These are phyloP conservation scores for Ursus arctos DNA, from an alignment of 2,113 vertebrate species.

Conservation along the genomic window DNA sequence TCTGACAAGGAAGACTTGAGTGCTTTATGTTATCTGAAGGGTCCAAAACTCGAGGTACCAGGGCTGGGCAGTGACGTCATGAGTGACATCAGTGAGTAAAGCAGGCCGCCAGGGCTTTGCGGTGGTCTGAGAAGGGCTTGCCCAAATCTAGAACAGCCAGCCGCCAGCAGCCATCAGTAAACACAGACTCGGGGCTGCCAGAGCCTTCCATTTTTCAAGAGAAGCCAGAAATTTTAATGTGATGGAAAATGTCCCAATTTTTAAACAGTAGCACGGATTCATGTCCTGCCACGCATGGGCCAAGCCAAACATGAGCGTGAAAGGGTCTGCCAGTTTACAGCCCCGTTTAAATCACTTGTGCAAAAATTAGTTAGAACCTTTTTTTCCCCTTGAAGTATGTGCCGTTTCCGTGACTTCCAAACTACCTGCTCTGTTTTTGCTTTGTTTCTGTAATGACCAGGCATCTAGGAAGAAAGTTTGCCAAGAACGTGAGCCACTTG, in stretches of 20 bases:
- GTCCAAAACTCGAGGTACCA: not conserved
- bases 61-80: not conserved
- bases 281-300: fast-evolving
- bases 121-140: fast-evolving
- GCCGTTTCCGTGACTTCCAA: not conserved
- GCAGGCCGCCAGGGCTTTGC: fast-evolving
- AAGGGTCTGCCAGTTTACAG: not conserved
- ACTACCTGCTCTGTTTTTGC: not conserved
- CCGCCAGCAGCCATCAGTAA: not conserved
- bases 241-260: not conserved
- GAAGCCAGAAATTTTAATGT: slow-evolving; percentile 10
- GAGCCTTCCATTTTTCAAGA: not conserved
- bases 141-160: not conserved
- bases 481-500: not conserved
- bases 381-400: no score
- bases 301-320: not conserved
- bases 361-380: not conserved
- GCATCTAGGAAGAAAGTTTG: not conserved
- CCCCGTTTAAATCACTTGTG: fast-evolving
- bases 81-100: not conserved
- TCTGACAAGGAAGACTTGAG: not conserved
- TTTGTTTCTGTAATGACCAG: not conserved
- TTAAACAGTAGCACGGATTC: not conserved
- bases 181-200: fast-evolving
- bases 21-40: not conserved